Evolutionary conservation across 23 tunicate genomes (phyloP).

Genomic region (Botrylloides violaceus): DNA sequence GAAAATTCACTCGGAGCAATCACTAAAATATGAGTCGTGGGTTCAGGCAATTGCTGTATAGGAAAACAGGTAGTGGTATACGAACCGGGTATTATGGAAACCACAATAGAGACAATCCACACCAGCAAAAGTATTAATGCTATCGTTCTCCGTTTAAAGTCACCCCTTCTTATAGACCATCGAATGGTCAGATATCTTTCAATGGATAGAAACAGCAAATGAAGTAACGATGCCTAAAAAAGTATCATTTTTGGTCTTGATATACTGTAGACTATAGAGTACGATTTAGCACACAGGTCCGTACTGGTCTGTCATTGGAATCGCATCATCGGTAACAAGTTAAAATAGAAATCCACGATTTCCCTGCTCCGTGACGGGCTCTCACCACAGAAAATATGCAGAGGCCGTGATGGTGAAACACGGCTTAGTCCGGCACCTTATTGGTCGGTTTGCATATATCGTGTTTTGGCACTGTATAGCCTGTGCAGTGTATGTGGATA

Average conservation of each 20-base stretch:
- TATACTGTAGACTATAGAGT: neutral
- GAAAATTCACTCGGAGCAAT: neutral
- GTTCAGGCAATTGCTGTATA: too few species aligned
- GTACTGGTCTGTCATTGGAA: too few species aligned
- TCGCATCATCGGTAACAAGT: too few species aligned
- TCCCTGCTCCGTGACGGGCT: too few species aligned
- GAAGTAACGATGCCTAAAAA: neutral
- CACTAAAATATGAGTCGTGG: too few species aligned
- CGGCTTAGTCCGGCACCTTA: too few species aligned
- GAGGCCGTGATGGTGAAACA: too few species aligned
- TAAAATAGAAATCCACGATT: too few species aligned
- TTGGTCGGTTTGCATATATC: too few species aligned
- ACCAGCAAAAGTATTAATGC: neutral
- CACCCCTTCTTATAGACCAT: neutral
- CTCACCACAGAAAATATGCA: too few species aligned
- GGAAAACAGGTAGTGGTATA: neutral
- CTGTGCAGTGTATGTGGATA: too few species aligned
- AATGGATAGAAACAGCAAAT: neutral
- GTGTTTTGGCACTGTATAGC: too few species aligned
- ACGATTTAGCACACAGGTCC: neutral
- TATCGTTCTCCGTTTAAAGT: neutral
- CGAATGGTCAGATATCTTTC: neutral
- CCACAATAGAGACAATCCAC: neutral
- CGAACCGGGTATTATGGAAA: neutral
- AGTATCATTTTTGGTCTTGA: neutral